Evolutionary conservation across 2,797 vertebrate species (phyloP).

Genomic region (Mergus octosetaceus): DNA sequence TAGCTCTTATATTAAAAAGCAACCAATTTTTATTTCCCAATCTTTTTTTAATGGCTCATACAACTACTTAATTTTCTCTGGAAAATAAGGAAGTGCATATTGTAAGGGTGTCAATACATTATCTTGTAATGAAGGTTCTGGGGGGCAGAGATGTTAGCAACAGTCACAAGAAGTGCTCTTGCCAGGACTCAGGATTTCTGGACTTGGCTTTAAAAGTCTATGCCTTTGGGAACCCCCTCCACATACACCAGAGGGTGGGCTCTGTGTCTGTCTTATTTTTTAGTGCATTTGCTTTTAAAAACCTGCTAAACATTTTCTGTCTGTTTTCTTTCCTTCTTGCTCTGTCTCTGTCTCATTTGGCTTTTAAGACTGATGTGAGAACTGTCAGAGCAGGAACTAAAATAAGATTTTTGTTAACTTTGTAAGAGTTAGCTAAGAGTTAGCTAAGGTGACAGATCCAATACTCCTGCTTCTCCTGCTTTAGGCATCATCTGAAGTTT

Average conservation of each 20-base stretch:
- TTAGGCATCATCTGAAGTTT: not conserved
- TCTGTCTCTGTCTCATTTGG: not conserved
- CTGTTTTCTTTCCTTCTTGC: not conserved
- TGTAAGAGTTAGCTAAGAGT: not conserved
- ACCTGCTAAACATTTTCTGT: not conserved
- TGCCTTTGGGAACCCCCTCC: not conserved
- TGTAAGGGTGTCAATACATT: not conserved
- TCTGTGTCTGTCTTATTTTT: not conserved
- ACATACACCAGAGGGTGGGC: not conserved
- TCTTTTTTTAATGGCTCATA: not conserved
- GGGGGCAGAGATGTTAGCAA: not conserved
- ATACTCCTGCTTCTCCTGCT: not conserved
- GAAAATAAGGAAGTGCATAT: not conserved
- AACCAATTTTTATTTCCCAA: not conserved
- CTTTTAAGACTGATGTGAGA: not conserved
- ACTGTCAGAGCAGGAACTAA: not conserved
- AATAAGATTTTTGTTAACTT: not conserved
- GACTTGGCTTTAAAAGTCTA: not conserved
- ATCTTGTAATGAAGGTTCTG: not conserved
- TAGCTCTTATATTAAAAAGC: not conserved
- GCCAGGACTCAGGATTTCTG: not conserved
- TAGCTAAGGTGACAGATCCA: not conserved
- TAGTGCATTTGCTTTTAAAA: not conserved
- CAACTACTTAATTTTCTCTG: not conserved
- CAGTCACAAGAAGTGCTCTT: not conserved